A percentile compares a stretch with the other conserved stretches of the same genome.
Evolutionary conservation across 1,140 invertebrate genomes (phyloP).

Genomic region (Magallana ariakensis): DNA sequence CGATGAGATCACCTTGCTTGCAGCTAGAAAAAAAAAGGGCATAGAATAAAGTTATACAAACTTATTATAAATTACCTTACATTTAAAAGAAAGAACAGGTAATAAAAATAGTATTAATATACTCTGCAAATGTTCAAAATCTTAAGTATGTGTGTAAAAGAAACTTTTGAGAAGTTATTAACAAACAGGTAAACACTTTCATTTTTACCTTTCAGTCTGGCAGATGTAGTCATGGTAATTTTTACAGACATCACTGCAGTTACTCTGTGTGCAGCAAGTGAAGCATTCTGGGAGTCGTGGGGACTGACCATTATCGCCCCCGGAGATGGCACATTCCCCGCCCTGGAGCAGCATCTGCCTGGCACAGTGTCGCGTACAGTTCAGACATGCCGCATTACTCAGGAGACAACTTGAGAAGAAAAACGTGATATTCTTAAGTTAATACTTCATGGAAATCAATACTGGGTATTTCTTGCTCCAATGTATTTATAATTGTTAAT

Average conservation of each 20-base stretch:
- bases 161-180: too few species aligned
- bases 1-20: slow-evolving; percentile 65
- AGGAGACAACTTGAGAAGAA: slow-evolving; percentile 59
- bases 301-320: slow-evolving; percentile 66
- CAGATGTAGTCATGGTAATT: slow-evolving; percentile 65
- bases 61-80: too few species aligned
- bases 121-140: too few species aligned
- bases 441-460: too few species aligned
- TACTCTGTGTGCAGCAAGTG: slow-evolving; percentile 67
- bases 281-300: slow-evolving; percentile 68
- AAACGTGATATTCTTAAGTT: neutral
- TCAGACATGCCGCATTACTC: slow-evolving; percentile 63
- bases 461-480: too few species aligned
- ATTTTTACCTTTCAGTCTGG: slow-evolving; percentile 63
- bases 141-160: too few species aligned
- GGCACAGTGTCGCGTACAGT: slow-evolving; percentile 67
- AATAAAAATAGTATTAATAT: too few species aligned
- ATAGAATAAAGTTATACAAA: neutral
- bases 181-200: too few species aligned
- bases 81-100: too few species aligned
- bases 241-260: slow-evolving; percentile 67
- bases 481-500: too few species aligned
- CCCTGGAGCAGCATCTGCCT: slow-evolving; percentile 59
- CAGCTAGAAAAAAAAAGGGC: slow-evolving; percentile 57
- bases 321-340: slow-evolving; percentile 60